phyloP scores from a whole-genome alignment of 2,888 invertebrate species.

The Polyploca ridens region DNA sequence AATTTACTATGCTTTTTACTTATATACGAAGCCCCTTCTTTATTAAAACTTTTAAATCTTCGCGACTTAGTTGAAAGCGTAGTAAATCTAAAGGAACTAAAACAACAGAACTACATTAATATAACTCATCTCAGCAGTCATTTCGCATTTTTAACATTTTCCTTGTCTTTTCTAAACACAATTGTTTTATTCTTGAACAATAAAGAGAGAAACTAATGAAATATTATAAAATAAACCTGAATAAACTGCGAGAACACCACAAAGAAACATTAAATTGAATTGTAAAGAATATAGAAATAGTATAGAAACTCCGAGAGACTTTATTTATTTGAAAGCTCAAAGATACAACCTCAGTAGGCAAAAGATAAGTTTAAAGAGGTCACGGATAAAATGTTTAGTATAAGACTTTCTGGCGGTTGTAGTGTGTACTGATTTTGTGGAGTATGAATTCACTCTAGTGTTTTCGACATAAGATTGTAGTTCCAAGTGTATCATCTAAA shows the following conservation, averaged over 20 bases:
- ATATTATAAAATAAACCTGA: background rate
- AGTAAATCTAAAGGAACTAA: background rate
- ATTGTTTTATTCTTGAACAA: background rate
- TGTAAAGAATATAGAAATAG: background rate
- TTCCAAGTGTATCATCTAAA: too few species aligned
- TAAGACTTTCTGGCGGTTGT: background rate
- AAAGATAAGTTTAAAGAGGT: background rate
- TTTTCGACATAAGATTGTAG: background rate
- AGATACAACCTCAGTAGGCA: background rate
- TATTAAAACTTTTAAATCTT: background rate
- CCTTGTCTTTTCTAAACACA: background rate
- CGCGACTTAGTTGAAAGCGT: too few species aligned
- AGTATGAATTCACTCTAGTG: background rate
- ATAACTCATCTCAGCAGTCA: background rate
- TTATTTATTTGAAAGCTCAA: slow-evolving; percentile 5
- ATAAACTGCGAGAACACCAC: background rate
- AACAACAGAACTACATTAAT: background rate
- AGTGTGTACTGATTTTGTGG: background rate
- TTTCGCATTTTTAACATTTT: background rate
- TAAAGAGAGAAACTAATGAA: background rate
- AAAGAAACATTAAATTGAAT: slow-evolving; percentile 4
- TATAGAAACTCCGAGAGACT: background rate
- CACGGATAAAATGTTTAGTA: background rate
- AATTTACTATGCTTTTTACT: too few species aligned
- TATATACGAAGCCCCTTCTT: too few species aligned